Evolutionary conservation across 2,113 vertebrate species (phyloP).

Genomic region (Lepus timidus): DNA sequence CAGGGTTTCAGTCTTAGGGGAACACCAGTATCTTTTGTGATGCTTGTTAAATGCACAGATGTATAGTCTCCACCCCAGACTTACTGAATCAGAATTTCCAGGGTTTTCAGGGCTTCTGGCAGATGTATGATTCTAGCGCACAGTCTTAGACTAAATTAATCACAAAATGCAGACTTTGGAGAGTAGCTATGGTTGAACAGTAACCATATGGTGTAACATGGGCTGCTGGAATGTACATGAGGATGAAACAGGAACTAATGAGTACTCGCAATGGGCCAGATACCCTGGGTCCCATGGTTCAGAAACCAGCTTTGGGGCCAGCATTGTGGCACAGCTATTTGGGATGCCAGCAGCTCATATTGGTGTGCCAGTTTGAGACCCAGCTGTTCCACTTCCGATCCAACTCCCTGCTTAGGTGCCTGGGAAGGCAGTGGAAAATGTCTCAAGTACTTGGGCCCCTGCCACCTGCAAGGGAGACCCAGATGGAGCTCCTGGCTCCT

Average conservation of each 20-base stretch:
- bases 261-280: not conserved
- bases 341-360: too few relatives aligned
- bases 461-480: too few relatives aligned
- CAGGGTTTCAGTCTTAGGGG: not conserved
- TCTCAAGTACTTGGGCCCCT: too few relatives aligned
- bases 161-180: not conserved
- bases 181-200: not conserved
- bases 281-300: not conserved
- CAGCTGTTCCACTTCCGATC: too few relatives aligned
- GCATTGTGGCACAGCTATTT: too few relatives aligned
- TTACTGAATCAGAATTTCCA: conserved; percentile 27
- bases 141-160: not conserved
- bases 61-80: not conserved
- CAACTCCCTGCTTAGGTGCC: too few relatives aligned
- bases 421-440: too few relatives aligned
- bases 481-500: too few relatives aligned
- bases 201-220: not conserved
- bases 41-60: not conserved
- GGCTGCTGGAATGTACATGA: not conserved
- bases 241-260: not conserved
- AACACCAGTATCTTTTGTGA: not conserved
- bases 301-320: not conserved
- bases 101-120: not conserved
- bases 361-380: too few relatives aligned
- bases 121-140: not conserved